Percentiles rank a stretch among this genome's conserved stretches.
These are phyloP conservation scores for Phalera bucephala DNA, from an alignment of 2,888 invertebrate genomes.

Conservation along the genomic window DNA sequence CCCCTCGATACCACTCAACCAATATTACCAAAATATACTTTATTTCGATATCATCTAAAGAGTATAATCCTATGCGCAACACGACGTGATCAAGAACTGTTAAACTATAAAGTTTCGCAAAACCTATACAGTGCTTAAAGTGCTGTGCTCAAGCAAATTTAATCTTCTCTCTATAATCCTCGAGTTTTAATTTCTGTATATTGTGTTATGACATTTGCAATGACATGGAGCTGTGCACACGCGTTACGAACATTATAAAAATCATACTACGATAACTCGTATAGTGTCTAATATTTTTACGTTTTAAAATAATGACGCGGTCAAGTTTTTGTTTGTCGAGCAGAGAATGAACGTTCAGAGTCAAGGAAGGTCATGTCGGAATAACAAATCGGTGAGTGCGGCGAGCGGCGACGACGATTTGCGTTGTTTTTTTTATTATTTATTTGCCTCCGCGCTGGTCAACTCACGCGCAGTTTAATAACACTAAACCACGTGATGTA, in stretches of 20 bases:
- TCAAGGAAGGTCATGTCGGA: slow-evolving; percentile 67
- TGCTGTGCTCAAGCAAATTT: too few relatives aligned
- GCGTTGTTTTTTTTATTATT: slow-evolving; percentile 39
- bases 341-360: slow-evolving; percentile 52
- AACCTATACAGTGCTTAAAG: too few relatives aligned
- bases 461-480: slow-evolving; percentile 39
- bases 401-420: slow-evolving; percentile 26
- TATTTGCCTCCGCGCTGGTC: slow-evolving; percentile 21
- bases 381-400: slow-evolving; percentile 54
- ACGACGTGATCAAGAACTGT: neutral
- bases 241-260: neutral
- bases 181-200: too few relatives aligned
- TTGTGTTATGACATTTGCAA: too few relatives aligned
- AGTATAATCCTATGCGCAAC: neutral
- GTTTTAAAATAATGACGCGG: slow-evolving; percentile 34
- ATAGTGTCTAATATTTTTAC: slow-evolving; percentile 11
- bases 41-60: slow-evolving; percentile 25
- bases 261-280: neutral
- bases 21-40: slow-evolving; percentile 37
- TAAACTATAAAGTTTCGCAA: slow-evolving; percentile 7
- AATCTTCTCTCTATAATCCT: too few relatives aligned
- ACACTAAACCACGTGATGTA: slow-evolving; percentile 34
- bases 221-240: too few relatives aligned
- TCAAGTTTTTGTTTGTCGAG: slow-evolving; percentile 32
- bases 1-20: slow-evolving; percentile 40